Evolutionary conservation across 1,140 invertebrate species (phyloP), one percentile per base, ranked within the genome.

Genomic region (Musca vetustissima): DNA sequence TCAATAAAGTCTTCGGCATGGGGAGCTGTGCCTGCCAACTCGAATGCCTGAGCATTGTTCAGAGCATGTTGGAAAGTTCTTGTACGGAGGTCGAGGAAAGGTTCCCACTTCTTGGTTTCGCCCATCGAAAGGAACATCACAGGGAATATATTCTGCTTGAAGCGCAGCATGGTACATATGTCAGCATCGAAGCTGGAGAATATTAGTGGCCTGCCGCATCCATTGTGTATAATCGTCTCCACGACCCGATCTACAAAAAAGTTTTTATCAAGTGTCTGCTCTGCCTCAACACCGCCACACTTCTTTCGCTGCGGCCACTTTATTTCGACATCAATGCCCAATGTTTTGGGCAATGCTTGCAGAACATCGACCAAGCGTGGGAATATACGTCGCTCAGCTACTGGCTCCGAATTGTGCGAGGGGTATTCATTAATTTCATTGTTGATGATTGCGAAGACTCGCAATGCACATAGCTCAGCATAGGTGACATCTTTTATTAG

Each of bases 131-230:
- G 84, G 82, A 98, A 97, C 83, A 98, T 89, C 0, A 97, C 92
- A 0, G 96, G 96, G 84, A 96, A 98, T 73, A 92, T 92, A 81
- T 97, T 98, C 84, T 98, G 96, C 79, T 98, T 98, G 69, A 93
- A 84, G 43, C 93, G 87, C 55, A 97, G 86, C 93, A 97, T 94
- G 1, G 92, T 89, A 77, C 95, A 97, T 67, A 96, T 92, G 77
- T 98, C 95, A 0, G 96, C 94, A 85, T 98, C 94, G 83, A 98
- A 98, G 75, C 92, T 95, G 1, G 95, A 97, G 76, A 98, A 94
- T 55, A 98, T 89, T 48, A 98, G 91, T 68, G 90, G 89, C 48
- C 96, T 86, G 17, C 89, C 85, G 1, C 89, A 89, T 24, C 90
- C 93, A 79, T 93, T 83, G 69, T 91, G 87, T 59, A 96, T 85